Conservation (phyloP, 30 jellyfish, hydroid and myxozoan species). For the Aurelia coerulea region DNA sequence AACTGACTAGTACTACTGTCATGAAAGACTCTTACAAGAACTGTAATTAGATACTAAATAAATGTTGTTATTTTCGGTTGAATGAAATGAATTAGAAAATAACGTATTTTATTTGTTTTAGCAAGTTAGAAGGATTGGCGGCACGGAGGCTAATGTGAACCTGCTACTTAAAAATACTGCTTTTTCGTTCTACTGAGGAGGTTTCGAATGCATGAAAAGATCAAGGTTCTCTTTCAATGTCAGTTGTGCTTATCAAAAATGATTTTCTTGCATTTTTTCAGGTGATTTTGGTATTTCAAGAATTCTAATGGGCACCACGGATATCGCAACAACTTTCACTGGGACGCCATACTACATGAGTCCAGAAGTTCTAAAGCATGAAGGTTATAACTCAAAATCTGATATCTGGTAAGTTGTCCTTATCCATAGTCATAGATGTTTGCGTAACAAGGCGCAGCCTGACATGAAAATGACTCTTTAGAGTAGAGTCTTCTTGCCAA, state of each 20-base stretch:
- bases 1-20: too few relatives aligned
- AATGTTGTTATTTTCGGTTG: too few relatives aligned
- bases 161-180: neutral
- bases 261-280: constrained; percentile 1
- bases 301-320: constrained; percentile 88
- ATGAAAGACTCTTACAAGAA: too few relatives aligned
- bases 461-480: too few relatives aligned
- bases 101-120: too few relatives aligned
- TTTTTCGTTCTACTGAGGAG: neutral
- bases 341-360: constrained; percentile 99
- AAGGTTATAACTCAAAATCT: constrained; percentile 87
- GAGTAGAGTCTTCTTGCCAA: too few relatives aligned
- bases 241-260: too few relatives aligned
- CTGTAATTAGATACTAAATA: too few relatives aligned
- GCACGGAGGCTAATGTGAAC: too few relatives aligned
- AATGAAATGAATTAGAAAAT: too few relatives aligned
- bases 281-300: constrained; percentile 98
- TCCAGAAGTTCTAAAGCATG: constrained; percentile 94
- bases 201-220: neutral
- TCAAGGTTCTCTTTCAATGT: neutral
- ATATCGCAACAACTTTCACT: constrained; percentile 93
- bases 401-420: constrained; percentile 81
- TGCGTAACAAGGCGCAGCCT: neutral
- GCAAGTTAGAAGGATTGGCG: too few relatives aligned
- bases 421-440: neutral